Percentiles rank a stretch among this genome's conserved stretches.
Evolutionary conservation across 2,888 invertebrate genomes (phyloP).

Genomic region (Coenonympha glycerion): DNA sequence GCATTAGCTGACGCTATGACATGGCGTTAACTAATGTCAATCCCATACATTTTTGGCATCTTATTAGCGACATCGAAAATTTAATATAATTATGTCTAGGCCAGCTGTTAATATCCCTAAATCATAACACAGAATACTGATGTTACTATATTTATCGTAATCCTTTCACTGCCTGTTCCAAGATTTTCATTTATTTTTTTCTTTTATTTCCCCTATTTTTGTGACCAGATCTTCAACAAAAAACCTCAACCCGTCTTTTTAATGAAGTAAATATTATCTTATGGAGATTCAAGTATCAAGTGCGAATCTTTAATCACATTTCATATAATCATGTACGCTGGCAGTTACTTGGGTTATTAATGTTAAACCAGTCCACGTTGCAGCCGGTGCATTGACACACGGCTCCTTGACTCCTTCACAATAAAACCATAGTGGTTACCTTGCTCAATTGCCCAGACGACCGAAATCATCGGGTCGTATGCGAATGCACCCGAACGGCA

Average conservation of each 20-base stretch:
- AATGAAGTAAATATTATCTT: neutral
- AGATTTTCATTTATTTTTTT: no score
- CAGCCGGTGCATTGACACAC: slow-evolving; percentile 39
- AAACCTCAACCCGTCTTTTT: neutral
- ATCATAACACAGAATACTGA: no score
- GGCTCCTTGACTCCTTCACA: slow-evolving; percentile 34
- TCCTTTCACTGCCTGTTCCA: no score
- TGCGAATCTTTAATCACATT: slow-evolving; percentile 3
- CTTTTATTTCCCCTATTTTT: neutral
- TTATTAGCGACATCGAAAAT: no score
- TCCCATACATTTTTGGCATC: no score
- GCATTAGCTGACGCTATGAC: no score
- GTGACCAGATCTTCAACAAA: neutral
- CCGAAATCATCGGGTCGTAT: slow-evolving; percentile 53
- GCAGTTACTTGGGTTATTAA: neutral
- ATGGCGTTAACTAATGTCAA: no score
- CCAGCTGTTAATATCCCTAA: no score
- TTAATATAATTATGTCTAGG: no score
- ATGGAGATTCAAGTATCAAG: neutral
- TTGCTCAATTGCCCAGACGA: slow-evolving; percentile 36
- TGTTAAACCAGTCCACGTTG: slow-evolving; percentile 11
- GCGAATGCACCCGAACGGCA: slow-evolving; percentile 61
- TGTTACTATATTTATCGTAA: no score
- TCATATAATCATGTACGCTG: neutral
- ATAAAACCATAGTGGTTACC: slow-evolving; percentile 51